Evolutionary conservation across 1,140 invertebrate species (phyloP).

Genomic region (Trialeurodes vaporariorum): DNA sequence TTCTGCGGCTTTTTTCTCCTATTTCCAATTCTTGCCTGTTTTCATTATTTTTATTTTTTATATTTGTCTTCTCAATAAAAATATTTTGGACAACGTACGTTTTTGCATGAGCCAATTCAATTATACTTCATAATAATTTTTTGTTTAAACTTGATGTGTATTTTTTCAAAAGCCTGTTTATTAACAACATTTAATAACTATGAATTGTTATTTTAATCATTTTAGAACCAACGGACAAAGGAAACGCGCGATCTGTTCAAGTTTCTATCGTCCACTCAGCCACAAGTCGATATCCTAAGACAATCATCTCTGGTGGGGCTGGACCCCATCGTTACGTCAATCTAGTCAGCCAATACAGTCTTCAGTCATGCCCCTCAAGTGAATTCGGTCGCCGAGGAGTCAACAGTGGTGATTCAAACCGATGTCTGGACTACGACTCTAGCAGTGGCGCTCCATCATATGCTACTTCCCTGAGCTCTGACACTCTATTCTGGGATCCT

Average conservation of each 20-base stretch:
- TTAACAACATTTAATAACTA: too few species aligned
- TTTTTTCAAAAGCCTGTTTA: too few species aligned
- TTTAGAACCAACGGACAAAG: background rate
- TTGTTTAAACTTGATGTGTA: too few species aligned
- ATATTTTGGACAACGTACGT: too few species aligned
- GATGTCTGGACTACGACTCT: slow-evolving; percentile 24
- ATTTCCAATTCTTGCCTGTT: too few species aligned
- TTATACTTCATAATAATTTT: too few species aligned
- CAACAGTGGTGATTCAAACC: slow-evolving; percentile 31
- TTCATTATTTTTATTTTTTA: too few species aligned
- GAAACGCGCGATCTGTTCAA: background rate
- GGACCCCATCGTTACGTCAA: background rate
- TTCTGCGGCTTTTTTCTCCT: too few species aligned
- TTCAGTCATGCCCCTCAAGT: slow-evolving; percentile 66
- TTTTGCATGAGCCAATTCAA: too few species aligned
- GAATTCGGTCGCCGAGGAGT: slow-evolving; percentile 36
- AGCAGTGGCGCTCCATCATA: slow-evolving; percentile 61
- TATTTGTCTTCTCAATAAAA: too few species aligned
- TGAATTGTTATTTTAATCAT: background rate
- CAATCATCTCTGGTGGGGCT: background rate
- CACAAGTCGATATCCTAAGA: slow-evolving; percentile 8
- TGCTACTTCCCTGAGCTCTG: slow-evolving; percentile 68
- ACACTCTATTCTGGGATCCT: slow-evolving; percentile 66
- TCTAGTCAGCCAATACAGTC: slow-evolving; percentile 55
- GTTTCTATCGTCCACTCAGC: slow-evolving; percentile 6